phyloP scores from a whole-genome alignment of 35 echinoderm and acorn worm species.

The Patiria miniata region DNA sequence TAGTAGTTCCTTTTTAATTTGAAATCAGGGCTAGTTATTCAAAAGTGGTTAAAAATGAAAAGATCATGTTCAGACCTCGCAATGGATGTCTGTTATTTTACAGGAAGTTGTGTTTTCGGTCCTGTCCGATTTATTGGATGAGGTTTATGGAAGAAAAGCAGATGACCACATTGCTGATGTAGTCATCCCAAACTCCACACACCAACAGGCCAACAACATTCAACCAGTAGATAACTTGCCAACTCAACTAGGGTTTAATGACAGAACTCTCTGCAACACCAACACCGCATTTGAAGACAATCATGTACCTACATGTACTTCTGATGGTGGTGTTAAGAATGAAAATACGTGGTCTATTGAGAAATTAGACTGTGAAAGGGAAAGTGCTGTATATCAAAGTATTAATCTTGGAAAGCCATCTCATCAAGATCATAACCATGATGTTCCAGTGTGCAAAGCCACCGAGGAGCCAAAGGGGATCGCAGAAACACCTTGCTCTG shows the following conservation, averaged over 20 bases:
- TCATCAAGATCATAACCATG: too few relatives aligned
- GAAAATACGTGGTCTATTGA: not conserved
- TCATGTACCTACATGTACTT: not conserved
- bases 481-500: too few relatives aligned
- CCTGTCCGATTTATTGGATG: conserved; percentile 40
- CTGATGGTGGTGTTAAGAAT: not conserved
- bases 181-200: not conserved
- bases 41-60: not conserved
- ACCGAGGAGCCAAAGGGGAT: too few relatives aligned
- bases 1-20: not conserved
- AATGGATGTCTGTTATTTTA: conserved; percentile 16
- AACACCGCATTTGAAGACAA: not conserved
- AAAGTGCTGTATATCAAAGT: not conserved
- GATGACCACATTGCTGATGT: not conserved
- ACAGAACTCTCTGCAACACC: not conserved
- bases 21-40: too few relatives aligned
- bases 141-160: conserved; percentile 28
- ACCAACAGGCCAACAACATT: not conserved
- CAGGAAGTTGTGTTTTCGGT: conserved; percentile 57
- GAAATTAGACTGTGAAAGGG: not conserved
- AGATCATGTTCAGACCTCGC: not conserved
- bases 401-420: not conserved
- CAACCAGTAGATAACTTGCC: not conserved
- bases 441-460: too few relatives aligned
- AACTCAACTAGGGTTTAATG: not conserved